Evolutionary conservation across 2,888 invertebrate species (phyloP), one percentile per base, ranked within the genome.

Genomic region (Tanaodytes sp.): DNA sequence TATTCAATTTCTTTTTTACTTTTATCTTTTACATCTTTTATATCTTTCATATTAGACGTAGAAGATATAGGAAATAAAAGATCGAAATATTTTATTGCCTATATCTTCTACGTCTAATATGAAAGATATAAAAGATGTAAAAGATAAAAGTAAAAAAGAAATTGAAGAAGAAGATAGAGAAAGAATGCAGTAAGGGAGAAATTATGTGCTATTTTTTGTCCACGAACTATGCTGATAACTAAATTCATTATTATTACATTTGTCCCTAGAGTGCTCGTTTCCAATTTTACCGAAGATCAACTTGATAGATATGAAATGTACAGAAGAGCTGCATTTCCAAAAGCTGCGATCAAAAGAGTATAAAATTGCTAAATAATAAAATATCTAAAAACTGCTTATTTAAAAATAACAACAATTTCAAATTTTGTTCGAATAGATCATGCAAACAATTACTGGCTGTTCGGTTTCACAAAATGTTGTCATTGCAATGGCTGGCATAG

Each of bases 401-500:
- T n/a, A n/a, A n/a, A n/a, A n/a, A n/a, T n/a, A n/a, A n/a, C n/a
- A n/a, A n/a, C n/a, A n/a, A n/a, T n/a, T n/a, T n/a, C n/a, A n/a
- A n/a, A n/a, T n/a, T n/a, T 33, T 33, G 5, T 33, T 33, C 12
- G 3, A 33, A 8, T n/a, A 33, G 89, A 85, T 92, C 66, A 98
- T 99, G 95, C 97, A 98, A 86, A 97, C 97, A 0, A 96, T 98
- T 63, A 97, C 98, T 0, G 98, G 98, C 0, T 93, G 95, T 82
- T 94, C 97, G 0, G 96, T 98, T 0, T 96, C 97, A 0, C 98
- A 98, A 83, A 98, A 98, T 88, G 98, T 98, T 45, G 98, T 99
- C 0, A 99, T 99, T 79, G 98, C 99, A 0, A 98, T 99, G 95
- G 96, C 99, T 12, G 99, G 99, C 73, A 97, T 98, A 78, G 96